Conservation (phyloP, 2,113 vertebrate genomes). For the Pavo muticus region DNA sequence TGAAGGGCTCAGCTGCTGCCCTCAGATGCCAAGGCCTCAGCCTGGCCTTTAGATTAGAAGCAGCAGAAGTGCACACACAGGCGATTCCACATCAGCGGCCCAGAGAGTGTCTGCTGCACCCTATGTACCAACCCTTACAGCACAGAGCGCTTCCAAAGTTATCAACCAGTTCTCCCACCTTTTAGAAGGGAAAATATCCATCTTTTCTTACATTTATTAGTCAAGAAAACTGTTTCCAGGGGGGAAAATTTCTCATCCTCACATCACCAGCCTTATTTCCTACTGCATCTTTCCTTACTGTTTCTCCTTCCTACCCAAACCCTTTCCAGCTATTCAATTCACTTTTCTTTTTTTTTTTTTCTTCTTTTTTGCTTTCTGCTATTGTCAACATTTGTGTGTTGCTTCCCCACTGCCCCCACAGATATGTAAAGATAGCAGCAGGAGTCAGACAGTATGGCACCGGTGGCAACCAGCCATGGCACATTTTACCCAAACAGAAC, state of each 20-base stretch:
- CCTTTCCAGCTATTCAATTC: neutral
- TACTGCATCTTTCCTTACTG: neutral
- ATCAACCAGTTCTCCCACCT: neutral
- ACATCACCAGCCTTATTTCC: neutral
- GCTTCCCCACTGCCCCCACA: neutral
- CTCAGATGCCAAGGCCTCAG: neutral
- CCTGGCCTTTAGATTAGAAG: neutral
- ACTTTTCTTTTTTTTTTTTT: neutral
- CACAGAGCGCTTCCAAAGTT: neutral
- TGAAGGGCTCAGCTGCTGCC: neutral
- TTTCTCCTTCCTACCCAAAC: neutral
- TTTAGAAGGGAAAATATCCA: neutral
- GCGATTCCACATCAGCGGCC: neutral
- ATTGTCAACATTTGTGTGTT: neutral
- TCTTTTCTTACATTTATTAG: neutral
- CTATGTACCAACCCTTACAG: neutral
- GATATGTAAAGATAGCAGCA: rapidly evolving
- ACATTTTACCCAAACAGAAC: neutral
- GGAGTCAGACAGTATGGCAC: neutral
- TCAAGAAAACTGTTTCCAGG: neutral
- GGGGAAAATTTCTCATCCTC: neutral
- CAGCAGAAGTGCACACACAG: neutral
- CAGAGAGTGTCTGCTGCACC: neutral
- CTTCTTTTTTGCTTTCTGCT: neutral
- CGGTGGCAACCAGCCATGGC: neutral